Base-by-base conservation (phyloP, 2,113 vertebrate genomes). In the Balaenoptera acutorostrata region DNA sequence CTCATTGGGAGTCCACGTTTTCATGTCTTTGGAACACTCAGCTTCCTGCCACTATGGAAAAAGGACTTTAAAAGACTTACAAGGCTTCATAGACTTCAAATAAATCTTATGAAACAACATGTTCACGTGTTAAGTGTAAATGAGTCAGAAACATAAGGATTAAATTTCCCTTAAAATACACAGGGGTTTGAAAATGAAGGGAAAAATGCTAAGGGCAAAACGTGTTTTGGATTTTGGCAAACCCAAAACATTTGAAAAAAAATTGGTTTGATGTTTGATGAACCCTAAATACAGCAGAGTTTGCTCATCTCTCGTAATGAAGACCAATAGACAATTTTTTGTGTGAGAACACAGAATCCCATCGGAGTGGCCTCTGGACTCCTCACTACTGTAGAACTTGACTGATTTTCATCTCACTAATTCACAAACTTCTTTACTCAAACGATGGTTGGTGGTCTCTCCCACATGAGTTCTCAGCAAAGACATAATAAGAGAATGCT, bases 141-240 rank as follows among this genome's bases (percentile, higher is more conserved):
- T 98, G 97, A 98, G 95, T 97, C 97, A 97, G 98, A 97, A 97
- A 98, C 97, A 98, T 98, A 96, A 97, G 97, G 97, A 98, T 98
- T 97, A 97, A 81, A 98, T 98, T 98, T 98, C 82, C 93, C 93
- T 97, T 97, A 97, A 98, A 98, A 98, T 94, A 98, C 95, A 97
- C 77, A 96, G 88, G 94, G 97, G 95, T 96, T 98, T 98, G 94
- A 97, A 98, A 97, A 98, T 94, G 97, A 98, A 98, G 94, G 97
- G 94, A 97, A 98, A 98, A 98, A 97, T 95, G 97, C 97, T 97
- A 77, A 98, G 63, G 97, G 98, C 97, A 97, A 98, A 98, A 98
- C 88, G 52, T 98, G 97, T 98, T 98, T 98, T 97, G 95, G 96
- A 98, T 98, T 97, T 98, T 93, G 97, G 97, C 91, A 97, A 98